phyloP scores from a whole-genome alignment of 2,888 invertebrate species.

The Pecten maximus region DNA sequence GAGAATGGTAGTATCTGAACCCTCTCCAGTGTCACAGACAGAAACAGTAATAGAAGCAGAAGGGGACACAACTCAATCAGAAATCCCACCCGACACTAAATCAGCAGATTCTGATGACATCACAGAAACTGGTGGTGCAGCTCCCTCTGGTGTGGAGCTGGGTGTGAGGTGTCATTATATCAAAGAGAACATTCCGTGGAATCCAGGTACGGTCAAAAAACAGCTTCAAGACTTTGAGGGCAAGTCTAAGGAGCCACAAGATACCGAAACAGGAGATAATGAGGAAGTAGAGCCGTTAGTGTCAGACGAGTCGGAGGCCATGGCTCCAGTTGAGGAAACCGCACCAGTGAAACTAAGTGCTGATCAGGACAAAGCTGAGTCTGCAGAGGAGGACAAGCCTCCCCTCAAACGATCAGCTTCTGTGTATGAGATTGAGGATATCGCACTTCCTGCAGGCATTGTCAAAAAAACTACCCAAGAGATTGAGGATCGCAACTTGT shows the following conservation, averaged over 20 bases:
- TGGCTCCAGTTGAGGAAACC: background rate
- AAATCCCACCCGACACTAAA: constrained; percentile 41
- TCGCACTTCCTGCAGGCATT: constrained; percentile 87
- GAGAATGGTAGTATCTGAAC: background rate
- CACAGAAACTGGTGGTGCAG: constrained; percentile 11
- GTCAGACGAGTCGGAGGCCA: constrained; percentile 15
- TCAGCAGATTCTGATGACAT: constrained; percentile 40
- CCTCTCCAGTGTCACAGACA: background rate
- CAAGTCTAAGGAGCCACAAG: constrained; percentile 64
- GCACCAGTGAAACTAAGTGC: constrained; percentile 14
- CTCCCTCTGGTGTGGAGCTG: constrained; percentile 45
- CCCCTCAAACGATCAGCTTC: constrained; percentile 49
- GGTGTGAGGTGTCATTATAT: constrained; percentile 81
- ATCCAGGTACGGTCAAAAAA: constrained; percentile 87
- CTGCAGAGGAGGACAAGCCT: background rate
- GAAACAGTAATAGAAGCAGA: background rate
- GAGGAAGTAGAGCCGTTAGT: constrained; percentile 30
- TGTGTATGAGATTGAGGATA: constrained; percentile 86
- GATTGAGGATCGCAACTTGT: constrained; percentile 85
- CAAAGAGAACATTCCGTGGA: constrained; percentile 87
- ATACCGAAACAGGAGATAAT: constrained; percentile 35
- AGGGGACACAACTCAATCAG: constrained; percentile 26
- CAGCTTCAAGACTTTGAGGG: constrained; percentile 86
- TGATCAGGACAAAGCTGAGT: constrained; percentile 44
- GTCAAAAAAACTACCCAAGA: constrained; percentile 86